These are phyloP conservation scores for Thermophis baileyi DNA, from an alignment of 2,113 vertebrate species.

Conservation along the genomic window DNA sequence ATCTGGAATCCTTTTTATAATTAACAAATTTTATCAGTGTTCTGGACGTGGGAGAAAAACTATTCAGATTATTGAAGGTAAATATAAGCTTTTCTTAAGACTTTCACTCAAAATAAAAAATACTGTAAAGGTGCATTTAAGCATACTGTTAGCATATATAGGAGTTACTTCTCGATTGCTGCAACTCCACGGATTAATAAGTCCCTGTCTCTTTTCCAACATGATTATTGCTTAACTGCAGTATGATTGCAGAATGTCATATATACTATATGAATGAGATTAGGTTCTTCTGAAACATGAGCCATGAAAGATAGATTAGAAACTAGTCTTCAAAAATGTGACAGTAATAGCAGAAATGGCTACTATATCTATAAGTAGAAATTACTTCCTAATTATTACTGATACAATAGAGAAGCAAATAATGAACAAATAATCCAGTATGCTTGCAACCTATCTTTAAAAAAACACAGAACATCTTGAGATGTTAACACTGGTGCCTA, in stretches of 20 bases:
- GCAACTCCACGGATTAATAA: not conserved
- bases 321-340: not conserved
- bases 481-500: not conserved
- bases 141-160: not conserved
- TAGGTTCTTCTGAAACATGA: too few species aligned
- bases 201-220: not conserved
- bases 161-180: not conserved
- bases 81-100: not conserved
- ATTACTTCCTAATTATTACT: not conserved
- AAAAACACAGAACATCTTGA: not conserved
- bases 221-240: not conserved
- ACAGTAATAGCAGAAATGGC: not conserved
- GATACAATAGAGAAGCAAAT: not conserved
- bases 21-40: not conserved
- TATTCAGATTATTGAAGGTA: not conserved
- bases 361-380: not conserved
- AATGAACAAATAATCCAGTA: too few species aligned
- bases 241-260: too few species aligned
- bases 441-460: too few species aligned
- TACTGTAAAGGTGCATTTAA: not conserved
- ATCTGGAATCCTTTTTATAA: not conserved
- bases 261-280: too few species aligned
- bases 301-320: rapidly evolving
- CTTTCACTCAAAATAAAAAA: not conserved
- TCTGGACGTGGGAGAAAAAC: not conserved